Conservation (phyloP, 2,888 invertebrate species). For the Craniophora ligustri region DNA sequence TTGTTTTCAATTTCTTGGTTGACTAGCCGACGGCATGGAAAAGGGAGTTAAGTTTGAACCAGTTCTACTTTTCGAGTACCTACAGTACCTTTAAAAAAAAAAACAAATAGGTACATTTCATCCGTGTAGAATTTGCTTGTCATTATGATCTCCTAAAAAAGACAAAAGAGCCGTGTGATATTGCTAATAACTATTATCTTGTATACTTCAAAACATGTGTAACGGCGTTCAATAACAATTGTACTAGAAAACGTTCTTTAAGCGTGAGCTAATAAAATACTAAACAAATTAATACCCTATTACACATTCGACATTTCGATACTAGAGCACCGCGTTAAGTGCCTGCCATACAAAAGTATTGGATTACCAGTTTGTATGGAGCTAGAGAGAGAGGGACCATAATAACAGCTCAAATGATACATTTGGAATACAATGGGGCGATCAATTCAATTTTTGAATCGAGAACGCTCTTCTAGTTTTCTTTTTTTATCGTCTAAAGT, state of each 20-base stretch:
- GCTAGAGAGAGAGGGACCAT: slow-evolving; percentile 84
- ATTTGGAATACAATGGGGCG: slow-evolving; percentile 89
- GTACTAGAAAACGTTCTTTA: slow-evolving; percentile 49
- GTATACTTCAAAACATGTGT: slow-evolving; percentile 27
- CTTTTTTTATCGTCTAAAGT: slow-evolving; percentile 86
- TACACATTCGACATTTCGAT: slow-evolving; percentile 76
- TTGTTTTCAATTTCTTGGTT: slow-evolving; percentile 68
- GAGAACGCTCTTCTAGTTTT: slow-evolving; percentile 87
- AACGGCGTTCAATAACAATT: slow-evolving; percentile 23
- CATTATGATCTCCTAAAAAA: slow-evolving; percentile 35
- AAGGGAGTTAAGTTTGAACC: slow-evolving; percentile 10
- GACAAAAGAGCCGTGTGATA: slow-evolving; percentile 32
- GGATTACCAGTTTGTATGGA: slow-evolving; percentile 86
- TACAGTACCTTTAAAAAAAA: slow-evolving; percentile 5
- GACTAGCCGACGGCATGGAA: slow-evolving; percentile 34
- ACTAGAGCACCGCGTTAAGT: slow-evolving; percentile 78
- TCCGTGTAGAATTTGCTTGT: slow-evolving; percentile 25
- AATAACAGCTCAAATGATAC: slow-evolving; percentile 89
- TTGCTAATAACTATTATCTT: slow-evolving; percentile 34
- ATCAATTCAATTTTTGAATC: slow-evolving; percentile 89
- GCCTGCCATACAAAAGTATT: slow-evolving; percentile 88
- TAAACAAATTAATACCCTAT: slow-evolving; percentile 72
- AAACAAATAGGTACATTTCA: slow-evolving; percentile 5
- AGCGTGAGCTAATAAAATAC: slow-evolving; percentile 62
- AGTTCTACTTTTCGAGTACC: slow-evolving; percentile 1